These are phyloP conservation scores for Casuarius casuarius DNA, from an alignment of 2,113 vertebrate species.

Conservation along the genomic window DNA sequence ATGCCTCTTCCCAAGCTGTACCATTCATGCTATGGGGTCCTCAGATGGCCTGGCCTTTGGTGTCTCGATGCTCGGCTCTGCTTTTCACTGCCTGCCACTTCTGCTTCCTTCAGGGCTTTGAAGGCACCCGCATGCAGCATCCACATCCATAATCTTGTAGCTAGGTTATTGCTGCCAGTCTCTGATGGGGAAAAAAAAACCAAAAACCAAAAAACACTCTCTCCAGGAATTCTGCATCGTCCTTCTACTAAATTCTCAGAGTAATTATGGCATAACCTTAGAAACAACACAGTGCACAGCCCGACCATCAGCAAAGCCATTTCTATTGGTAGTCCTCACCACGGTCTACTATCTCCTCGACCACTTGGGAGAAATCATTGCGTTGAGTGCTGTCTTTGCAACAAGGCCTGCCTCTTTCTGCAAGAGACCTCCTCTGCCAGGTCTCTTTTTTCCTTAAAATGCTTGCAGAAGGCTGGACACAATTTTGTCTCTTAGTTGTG, in stretches of 20 bases:
- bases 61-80: not conserved
- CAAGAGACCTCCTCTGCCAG: not conserved
- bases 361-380: not conserved
- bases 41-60: not conserved
- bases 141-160: not conserved
- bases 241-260: not conserved
- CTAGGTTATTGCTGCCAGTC: not conserved
- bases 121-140: not conserved
- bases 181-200: not conserved
- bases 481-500: not conserved
- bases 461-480: not conserved
- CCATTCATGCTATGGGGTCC: rapidly evolving
- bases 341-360: not conserved
- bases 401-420: not conserved
- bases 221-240: not conserved
- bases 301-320: not conserved
- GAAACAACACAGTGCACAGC: not conserved
- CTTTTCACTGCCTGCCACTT: not conserved
- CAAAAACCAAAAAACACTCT: not conserved
- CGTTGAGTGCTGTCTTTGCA: not conserved
- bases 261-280: not conserved
- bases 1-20: not conserved
- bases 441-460: not conserved
- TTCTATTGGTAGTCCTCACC: not conserved
- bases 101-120: not conserved